Evolutionary conservation across 2,113 vertebrate species (phyloP).

Genomic region (Chlamydotis undulata): DNA sequence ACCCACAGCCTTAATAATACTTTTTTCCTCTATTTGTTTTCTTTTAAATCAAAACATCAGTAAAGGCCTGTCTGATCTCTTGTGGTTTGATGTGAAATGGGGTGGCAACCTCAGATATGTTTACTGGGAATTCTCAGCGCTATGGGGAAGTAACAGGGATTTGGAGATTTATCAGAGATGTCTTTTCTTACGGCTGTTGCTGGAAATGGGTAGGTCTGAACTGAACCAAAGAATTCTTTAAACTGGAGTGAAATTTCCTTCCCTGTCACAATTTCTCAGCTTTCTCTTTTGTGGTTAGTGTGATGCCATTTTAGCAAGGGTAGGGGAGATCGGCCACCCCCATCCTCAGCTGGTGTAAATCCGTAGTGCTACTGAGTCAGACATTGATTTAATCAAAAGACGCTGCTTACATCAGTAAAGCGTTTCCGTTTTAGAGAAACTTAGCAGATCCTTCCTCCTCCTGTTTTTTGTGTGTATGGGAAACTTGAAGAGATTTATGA

Average conservation of each 20-base stretch:
- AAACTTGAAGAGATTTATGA: slow-evolving; percentile 9
- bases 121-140: not conserved
- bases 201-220: not conserved
- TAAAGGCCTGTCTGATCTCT: not conserved
- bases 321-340: not conserved
- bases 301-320: not conserved
- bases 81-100: not conserved
- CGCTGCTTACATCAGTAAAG: not conserved
- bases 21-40: not conserved
- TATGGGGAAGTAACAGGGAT: not conserved
- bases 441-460: not conserved
- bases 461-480: not conserved
- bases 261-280: not conserved
- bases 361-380: not conserved
- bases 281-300: not conserved
- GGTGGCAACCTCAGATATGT: not conserved
- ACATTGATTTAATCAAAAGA: not conserved
- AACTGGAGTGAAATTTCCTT: not conserved
- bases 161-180: not conserved
- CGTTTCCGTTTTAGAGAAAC: not conserved
- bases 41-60: not conserved
- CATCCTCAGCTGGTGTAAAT: not conserved
- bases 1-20: not conserved
- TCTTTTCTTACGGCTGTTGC: not conserved
- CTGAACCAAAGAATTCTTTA: not conserved